Evolutionary conservation across 2,797 vertebrate species (phyloP).

Genomic region (Sphenodon punctatus): DNA sequence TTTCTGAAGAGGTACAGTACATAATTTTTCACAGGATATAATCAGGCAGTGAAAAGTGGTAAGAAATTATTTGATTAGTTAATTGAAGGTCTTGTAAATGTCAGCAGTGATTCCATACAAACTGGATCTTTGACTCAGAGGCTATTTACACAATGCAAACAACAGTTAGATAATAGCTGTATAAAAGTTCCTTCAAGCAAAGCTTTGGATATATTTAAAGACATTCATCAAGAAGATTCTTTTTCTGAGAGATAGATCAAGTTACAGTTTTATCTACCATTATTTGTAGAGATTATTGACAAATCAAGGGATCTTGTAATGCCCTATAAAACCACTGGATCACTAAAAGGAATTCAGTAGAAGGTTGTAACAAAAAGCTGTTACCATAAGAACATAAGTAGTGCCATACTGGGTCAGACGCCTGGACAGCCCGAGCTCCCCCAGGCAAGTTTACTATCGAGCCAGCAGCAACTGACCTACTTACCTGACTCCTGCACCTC

Average conservation of each 20-base stretch:
- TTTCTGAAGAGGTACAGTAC: slow-evolving; percentile 50
- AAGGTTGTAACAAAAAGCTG: slow-evolving; percentile 30
- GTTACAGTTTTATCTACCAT: neutral
- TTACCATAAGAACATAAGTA: too few species aligned
- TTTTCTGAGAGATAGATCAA: neutral
- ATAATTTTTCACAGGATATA: slow-evolving; percentile 34
- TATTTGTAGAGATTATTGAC: neutral
- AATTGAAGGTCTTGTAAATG: slow-evolving; percentile 50
- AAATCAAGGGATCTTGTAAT: slow-evolving; percentile 3
- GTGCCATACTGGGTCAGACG: too few species aligned
- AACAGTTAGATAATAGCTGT: slow-evolving; percentile 10
- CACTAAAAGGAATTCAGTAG: neutral
- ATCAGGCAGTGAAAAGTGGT: slow-evolving; percentile 16
- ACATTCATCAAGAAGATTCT: neutral
- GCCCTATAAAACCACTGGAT: neutral
- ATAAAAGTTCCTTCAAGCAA: neutral
- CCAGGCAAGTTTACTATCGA: too few species aligned
- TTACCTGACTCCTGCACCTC: slow-evolving; percentile 34
- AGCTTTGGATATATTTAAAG: slow-evolving; percentile 18
- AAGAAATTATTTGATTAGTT: slow-evolving; percentile 51
- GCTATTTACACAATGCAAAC: slow-evolving; percentile 22
- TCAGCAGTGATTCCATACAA: slow-evolving; percentile 35
- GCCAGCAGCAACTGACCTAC: too few species aligned
- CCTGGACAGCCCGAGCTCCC: too few species aligned
- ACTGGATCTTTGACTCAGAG: slow-evolving; percentile 30